Conservation (phyloP, 2,797 vertebrate species). For the Etheostoma perlongum region DNA sequence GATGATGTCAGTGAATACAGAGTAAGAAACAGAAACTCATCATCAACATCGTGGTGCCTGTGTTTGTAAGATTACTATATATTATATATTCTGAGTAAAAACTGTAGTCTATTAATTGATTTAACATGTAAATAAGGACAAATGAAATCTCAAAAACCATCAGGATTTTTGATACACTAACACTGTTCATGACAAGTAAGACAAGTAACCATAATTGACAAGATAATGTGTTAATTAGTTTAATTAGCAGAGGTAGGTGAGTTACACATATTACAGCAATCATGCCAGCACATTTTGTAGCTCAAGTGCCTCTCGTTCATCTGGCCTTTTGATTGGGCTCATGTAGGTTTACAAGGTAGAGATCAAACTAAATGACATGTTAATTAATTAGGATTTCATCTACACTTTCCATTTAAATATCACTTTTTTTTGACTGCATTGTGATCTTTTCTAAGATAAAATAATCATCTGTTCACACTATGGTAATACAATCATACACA, state of each 20-base stretch:
- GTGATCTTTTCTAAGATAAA: conserved; percentile 6
- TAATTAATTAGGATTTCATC: conserved; percentile 29
- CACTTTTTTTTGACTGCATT: conserved; percentile 25
- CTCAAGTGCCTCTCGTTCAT: conserved; percentile 51
- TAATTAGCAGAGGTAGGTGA: conserved; percentile 45
- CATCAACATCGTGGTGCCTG: not conserved
- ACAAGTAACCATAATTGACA: conserved; percentile 34
- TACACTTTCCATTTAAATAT: conserved; percentile 21
- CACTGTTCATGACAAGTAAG: conserved; percentile 3
- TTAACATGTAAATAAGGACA: conserved; percentile 23
- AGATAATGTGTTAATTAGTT: conserved; percentile 46
- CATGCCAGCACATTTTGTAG: conserved; percentile 31
- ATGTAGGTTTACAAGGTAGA: conserved; percentile 22
- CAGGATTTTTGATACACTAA: conserved; percentile 14
- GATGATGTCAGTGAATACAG: conserved; percentile 90
- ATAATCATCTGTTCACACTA: not conserved
- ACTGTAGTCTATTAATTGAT: not conserved
- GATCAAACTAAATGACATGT: conserved; percentile 30
- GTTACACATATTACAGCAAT: conserved; percentile 46
- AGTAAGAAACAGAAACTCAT: conserved; percentile 70
- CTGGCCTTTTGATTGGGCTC: conserved; percentile 41
- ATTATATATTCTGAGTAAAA: conserved; percentile 21
- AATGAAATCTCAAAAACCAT: not conserved
- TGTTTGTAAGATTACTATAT: not conserved
- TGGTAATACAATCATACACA: not conserved